phyloP scores from a whole-genome alignment of 2,113 vertebrate species.

The Oncorhynchus clarkii region DNA sequence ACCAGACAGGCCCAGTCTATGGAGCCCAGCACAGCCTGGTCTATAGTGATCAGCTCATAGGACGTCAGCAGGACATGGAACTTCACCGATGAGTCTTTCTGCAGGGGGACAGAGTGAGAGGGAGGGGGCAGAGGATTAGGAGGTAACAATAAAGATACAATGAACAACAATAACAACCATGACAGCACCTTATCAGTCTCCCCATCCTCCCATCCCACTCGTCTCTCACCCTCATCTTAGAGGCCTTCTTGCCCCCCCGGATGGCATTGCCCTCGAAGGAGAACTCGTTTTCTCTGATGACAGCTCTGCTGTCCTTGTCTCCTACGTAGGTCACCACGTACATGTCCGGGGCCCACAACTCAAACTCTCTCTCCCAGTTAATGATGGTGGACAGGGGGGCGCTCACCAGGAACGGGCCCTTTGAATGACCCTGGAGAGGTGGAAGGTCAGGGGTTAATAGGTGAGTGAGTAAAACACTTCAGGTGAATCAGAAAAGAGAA shows the following conservation, averaged over 20 bases:
- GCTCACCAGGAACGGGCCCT: conserved; percentile 96
- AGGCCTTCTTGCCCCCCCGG: conserved; percentile 93
- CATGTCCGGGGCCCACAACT: conserved; percentile 98
- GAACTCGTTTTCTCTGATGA: conserved; percentile 97
- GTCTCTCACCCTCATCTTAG: conserved; percentile 88
- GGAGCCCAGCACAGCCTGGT: conserved; percentile 92
- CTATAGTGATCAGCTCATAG: conserved; percentile 95
- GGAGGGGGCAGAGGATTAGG: not conserved
- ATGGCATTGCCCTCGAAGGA: conserved; percentile 96
- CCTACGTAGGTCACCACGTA: conserved; percentile 96
- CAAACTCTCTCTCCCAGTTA: conserved; percentile 98
- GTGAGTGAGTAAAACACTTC: not conserved
- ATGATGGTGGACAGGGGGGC: conserved; percentile 97
- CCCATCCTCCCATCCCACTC: not conserved
- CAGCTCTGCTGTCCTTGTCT: conserved; percentile 95
- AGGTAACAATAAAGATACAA: not conserved
- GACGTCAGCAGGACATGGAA: conserved; percentile 94
- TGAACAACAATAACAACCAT: not conserved
- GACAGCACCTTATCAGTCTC: not conserved
- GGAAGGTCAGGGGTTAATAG: not conserved
- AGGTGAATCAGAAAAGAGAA: not conserved
- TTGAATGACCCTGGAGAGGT: conserved; percentile 86
- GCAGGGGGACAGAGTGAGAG: conserved; percentile 31
- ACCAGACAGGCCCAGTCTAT: conserved; percentile 98
- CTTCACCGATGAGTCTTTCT: conserved; percentile 96